Conservation (phyloP, 2,888 invertebrate species). For the Vandiemenella viatica region DNA sequence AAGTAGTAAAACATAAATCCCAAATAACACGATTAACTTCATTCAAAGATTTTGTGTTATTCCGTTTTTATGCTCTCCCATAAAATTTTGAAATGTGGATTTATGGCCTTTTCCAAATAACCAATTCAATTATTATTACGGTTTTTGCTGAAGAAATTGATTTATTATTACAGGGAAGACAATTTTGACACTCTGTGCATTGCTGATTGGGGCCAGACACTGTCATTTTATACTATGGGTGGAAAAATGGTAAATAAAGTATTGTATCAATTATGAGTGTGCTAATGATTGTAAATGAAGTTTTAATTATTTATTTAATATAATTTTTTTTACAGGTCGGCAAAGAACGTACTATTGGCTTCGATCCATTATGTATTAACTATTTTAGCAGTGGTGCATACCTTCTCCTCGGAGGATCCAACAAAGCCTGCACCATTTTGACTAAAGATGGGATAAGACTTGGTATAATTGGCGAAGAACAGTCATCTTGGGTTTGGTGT, state of each 20-base stretch:
- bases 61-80: no score
- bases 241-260: slow-evolving; percentile 53
- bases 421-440: slow-evolving; percentile 57
- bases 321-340: slow-evolving; percentile 35
- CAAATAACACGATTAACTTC: no score
- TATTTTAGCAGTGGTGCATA: slow-evolving; percentile 71
- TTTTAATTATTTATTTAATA: no score
- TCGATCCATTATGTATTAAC: slow-evolving; percentile 59
- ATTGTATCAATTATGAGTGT: not conserved
- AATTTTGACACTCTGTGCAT: slow-evolving; percentile 59
- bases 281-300: not conserved
- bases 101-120: not conserved
- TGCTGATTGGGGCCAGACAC: slow-evolving; percentile 81
- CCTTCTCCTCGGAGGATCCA: slow-evolving; percentile 64
- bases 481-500: slow-evolving; percentile 76
- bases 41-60: no score
- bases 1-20: no score
- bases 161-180: slow-evolving; percentile 28
- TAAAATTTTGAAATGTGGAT: no score
- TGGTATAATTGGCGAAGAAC: slow-evolving; percentile 54
- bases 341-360: slow-evolving; percentile 40
- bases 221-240: slow-evolving; percentile 76
- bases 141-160: not conserved
- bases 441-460: slow-evolving; percentile 71
- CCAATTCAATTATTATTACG: not conserved